Base-by-base conservation (phyloP, 2,888 invertebrate species). In the Scaeva pyrastri region DNA sequence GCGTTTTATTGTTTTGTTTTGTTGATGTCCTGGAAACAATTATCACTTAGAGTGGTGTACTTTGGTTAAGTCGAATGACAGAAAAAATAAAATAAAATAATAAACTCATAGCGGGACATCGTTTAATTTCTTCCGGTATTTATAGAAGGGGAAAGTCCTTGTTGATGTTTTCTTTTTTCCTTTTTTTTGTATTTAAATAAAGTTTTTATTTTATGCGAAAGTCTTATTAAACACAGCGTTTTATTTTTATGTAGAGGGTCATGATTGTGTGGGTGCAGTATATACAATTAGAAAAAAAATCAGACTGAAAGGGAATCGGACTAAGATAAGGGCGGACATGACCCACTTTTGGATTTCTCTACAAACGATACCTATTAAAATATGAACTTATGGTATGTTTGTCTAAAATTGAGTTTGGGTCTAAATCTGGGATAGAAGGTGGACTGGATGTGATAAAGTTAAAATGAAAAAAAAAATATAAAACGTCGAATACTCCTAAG, bases 11-110 rank as follows among this genome's bases (percentile, higher is more conserved):
- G 31, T 85, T 72, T 73, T 77, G 66, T 43, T 60, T 72, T 80
- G 58, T 36, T 72, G 72, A 76, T 85, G 76, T 85, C 73, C 80
- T 70, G 72, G 56, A 80, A 80, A 77, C 73, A 85, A 81, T 85
- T 85, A 77, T 81, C 85, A 73, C 80, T 52, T 68, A 81, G 60
- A 77, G 80, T 45, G 52, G 58, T 66, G 48, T 68, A 39, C 50
- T 55, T 60, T 50, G 55, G 68, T 56, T 70, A 41, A 55, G 80
- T 70, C 60, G 62, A 45, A 71, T 43, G 55, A 43, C 58, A 58
- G 58, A 71, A 52, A 52, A 68, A 78, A 73, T 68, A 73, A 36
- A 60, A 56, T 43, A 12, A 19, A 56, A 72, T 56, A 56, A 71
- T 72, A 74, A 50, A 71, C 60, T 50, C 81, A 62, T 76, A 70